Base-by-base conservation (phyloP, 2,797 vertebrate species). In the Pseudomugil tenellus region DNA sequence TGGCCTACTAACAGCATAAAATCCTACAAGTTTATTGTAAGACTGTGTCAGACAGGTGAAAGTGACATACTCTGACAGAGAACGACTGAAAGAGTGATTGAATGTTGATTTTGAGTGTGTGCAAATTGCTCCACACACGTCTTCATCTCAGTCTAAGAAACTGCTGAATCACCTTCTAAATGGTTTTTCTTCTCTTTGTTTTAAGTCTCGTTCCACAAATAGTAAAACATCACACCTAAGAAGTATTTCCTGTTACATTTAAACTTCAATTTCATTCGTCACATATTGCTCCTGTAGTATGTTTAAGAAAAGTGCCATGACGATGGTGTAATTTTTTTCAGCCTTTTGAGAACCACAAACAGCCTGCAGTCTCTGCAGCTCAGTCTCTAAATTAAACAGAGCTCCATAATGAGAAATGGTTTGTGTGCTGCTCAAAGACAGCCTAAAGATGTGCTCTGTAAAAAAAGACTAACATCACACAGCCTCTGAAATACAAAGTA, bases 281-380 rank as follows among this genome's bases (percentile, higher is more conserved):
- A 49, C 17, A 55, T 43, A 64, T 39, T 55, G 55, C 51, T 64
- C 29, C 35, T 58, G 72, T 61, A 39, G n/a, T 39, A 63, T 62
- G 62, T 67, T 70, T 56, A n/a, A 23, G 0, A 19, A n/a, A 73
- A 48, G 21, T 26, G 52, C 19, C 7, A 12, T 69, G 60, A 37
- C n/a, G 46, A 29, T 2, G 4, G 3, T 76, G 61, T 83, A 73
- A 32, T 63, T 31, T 54, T 79, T 71, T 71, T 43, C 31, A 76
- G 21, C 41, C 62, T 57, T 71, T 16, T 26, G 55, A 53, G 67
- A 74, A 51, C 75, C 58, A 0, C 0, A 16, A 32, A 31, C 67
- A 48, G 84, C 80, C 79, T 54, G 61, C 63, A 67, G 83, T 61
- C 32, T 55, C 62, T 48, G 21, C 62, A 62, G 17, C 35, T 62